phyloP scores from a whole-genome alignment of 2,888 invertebrate species.

The Drosophila nigricruria region DNA sequence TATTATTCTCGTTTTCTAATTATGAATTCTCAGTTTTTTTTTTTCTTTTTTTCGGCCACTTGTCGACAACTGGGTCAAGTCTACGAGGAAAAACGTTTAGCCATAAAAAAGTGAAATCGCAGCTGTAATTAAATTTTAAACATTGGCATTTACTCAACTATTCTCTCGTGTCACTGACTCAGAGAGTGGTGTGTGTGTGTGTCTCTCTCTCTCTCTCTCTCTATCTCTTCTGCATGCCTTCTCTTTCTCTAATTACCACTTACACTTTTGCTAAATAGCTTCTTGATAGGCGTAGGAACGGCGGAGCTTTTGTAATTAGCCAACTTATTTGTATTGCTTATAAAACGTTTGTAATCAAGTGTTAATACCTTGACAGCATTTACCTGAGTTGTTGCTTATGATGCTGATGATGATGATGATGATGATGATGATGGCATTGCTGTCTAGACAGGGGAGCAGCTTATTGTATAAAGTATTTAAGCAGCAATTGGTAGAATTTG shows the following conservation, averaged over 20 bases:
- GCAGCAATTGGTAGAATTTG: not conserved
- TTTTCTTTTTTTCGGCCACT: conserved; percentile 6
- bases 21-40: conserved; percentile 50
- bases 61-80: conserved; percentile 70
- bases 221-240: not conserved
- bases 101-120: conserved; percentile 73
- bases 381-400: not conserved
- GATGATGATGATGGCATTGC: conserved; percentile 37
- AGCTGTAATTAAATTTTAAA: conserved; percentile 70
- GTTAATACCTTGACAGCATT: conserved; percentile 48
- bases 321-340: conserved; percentile 33
- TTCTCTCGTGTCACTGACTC: conserved; percentile 33
- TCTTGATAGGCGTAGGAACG: conserved; percentile 28
- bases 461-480: conserved; percentile 3
- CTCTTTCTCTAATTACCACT: conserved; percentile 55
- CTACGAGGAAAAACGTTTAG: conserved; percentile 36
- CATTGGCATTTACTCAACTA: conserved; percentile 39
- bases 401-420: not conserved
- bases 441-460: conserved; percentile 55
- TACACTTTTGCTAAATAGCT: conserved; percentile 62
- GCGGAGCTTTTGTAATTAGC: conserved; percentile 37
- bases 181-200: not conserved
- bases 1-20: conserved; percentile 63
- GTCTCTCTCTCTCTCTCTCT: not conserved
- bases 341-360: conserved; percentile 35